A percentile compares a stretch with the other conserved stretches of the same genome.
Evolutionary conservation across 2,797 vertebrate genomes (phyloP).

Genomic region (Iguana delicatissima): DNA sequence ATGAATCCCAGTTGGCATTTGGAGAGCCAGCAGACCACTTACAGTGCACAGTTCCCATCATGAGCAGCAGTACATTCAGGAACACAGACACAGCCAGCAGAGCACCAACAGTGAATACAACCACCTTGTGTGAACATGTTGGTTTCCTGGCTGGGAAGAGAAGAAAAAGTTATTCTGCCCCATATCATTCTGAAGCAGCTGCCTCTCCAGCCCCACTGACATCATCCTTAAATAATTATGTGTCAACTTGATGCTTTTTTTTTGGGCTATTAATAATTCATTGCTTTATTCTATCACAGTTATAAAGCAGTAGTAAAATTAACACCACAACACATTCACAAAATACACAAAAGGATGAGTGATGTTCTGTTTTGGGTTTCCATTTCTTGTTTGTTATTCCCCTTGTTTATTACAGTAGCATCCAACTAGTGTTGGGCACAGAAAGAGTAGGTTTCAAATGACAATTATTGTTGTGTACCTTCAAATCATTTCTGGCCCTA

Average conservation of each 20-base stretch:
- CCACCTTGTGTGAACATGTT: background rate
- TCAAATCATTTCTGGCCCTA: too few species aligned
- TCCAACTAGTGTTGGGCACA: background rate
- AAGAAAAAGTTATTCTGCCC: background rate
- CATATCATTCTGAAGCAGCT: background rate
- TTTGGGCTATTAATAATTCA: background rate
- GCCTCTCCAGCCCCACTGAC: background rate
- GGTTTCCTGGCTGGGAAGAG: constrained; percentile 15
- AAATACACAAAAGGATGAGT: too few species aligned
- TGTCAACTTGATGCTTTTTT: background rate
- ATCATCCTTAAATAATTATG: background rate
- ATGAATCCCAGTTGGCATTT: background rate
- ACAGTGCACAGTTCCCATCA: constrained; percentile 10
- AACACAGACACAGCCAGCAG: constrained; percentile 6
- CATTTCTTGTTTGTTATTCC: too few species aligned
- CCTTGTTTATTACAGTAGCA: background rate
- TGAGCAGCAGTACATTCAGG: constrained; percentile 24
- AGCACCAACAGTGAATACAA: background rate
- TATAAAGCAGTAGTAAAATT: background rate
- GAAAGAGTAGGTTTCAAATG: background rate
- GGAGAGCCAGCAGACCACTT: background rate
- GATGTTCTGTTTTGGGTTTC: background rate
- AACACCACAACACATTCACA: too few species aligned
- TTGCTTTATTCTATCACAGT: background rate
- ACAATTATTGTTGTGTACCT: too few species aligned